phyloP scores from a whole-genome alignment of 2,797 vertebrate genomes.

The Champsocephalus gunnari region DNA sequence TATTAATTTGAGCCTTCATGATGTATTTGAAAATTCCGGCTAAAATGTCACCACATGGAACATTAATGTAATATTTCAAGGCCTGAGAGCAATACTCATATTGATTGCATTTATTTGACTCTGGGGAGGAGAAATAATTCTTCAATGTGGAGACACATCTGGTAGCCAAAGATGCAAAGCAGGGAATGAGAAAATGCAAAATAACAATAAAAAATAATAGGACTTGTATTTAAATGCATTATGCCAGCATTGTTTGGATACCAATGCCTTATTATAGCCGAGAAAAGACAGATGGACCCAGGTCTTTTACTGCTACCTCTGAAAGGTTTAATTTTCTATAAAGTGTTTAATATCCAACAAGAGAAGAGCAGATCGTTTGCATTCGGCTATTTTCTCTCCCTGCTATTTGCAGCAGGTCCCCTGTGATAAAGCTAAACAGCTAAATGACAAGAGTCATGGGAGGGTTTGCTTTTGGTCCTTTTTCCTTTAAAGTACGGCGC shows the following conservation, averaged over 20 bases:
- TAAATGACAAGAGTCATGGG: conserved; percentile 70
- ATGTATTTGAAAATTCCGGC: conserved; percentile 99
- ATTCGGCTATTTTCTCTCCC: conserved; percentile 61
- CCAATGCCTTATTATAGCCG: conserved; percentile 81
- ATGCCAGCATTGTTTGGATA: conserved; percentile 85
- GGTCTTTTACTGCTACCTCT: conserved; percentile 82
- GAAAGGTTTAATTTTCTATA: conserved; percentile 86
- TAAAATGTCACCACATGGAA: conserved; percentile 99
- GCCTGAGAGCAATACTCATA: conserved; percentile 99
- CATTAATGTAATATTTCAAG: conserved; percentile 99
- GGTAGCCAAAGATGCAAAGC: conserved; percentile 99
- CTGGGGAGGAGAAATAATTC: conserved; percentile 99
- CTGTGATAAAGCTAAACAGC: conserved; percentile 73
- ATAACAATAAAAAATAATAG: conserved; percentile 96
- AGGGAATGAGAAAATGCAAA: conserved; percentile 97
- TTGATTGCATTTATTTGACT: conserved; percentile 99
- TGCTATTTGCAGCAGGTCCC: conserved; percentile 67
- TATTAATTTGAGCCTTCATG: conserved; percentile 99
- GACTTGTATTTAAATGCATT: conserved; percentile 89
- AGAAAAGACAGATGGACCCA: conserved; percentile 81
- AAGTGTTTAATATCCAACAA: conserved; percentile 82
- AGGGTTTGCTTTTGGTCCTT: conserved; percentile 59
- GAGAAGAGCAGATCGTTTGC: conserved; percentile 76
- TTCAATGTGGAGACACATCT: conserved; percentile 99
- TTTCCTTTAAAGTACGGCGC: conserved; percentile 29